Evolutionary conservation across 2,888 invertebrate genomes (phyloP), one percentile per base, ranked within the genome.

Genomic region (Cenopis cana): DNA sequence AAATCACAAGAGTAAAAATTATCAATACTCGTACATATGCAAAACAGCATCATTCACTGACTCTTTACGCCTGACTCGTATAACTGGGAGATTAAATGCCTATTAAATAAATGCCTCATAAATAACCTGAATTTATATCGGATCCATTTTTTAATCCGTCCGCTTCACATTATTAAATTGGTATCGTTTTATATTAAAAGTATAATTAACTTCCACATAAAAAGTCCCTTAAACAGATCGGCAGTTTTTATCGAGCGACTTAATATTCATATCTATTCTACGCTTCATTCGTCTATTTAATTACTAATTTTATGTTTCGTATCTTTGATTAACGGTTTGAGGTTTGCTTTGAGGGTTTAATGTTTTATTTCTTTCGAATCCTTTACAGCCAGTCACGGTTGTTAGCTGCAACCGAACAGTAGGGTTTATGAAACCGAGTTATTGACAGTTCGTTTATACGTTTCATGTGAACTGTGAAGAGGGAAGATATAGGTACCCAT

Each of bases 181-280:
- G 82, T 84, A 88, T 87, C 89, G 86, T 87, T 88, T 90, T 86
- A 88, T 89, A 90, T 89, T 88, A 89, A 86, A 89, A 86, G 85
- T 89, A 89, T 91, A 91, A 92, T 92, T 92, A 91, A 88, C 85
- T 88, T 81, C 77, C 81, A 85, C 91, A 89, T 88, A 88, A 91
- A 91, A 84, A 89, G 78, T 79, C 85, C 86, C 83, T 84, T 85
- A 87, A 88, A 81, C 83, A 84, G 84, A 86, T 88, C 87, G 84
- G 81, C 84, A 81, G 73, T 85, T 89, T 86, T 89, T 86, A 86
- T 88, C 84, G 82, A 81, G 78, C 81, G 79, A 88, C 87, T 89
- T 89, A 85, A 87, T 87, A 89, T 89, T 86, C 85, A 82, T 86
- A 88, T 76, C 57, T 86, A 86, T 86, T 89, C 86, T 85, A 87